Evolutionary conservation across 1,140 invertebrate species (phyloP), one percentile per base, ranked within the genome.

Genomic region (Bombus affinis): DNA sequence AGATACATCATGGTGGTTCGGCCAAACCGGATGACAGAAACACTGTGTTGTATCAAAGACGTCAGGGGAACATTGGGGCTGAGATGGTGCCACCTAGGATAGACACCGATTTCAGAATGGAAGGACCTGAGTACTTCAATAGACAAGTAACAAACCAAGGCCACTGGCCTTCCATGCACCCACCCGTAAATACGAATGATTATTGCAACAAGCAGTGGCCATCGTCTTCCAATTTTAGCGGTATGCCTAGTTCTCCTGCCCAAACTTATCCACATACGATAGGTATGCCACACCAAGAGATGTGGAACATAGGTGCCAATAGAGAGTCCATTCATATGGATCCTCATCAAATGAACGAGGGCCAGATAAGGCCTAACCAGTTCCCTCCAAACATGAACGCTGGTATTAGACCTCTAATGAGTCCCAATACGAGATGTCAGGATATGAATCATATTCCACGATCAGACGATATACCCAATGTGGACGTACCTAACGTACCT

Each of bases 371-470:
- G 66, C 53, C 81, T 2, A 85, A 71, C 47, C 89, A 81, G 6
- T 88, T 84, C 25, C 71, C 82, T 5, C 0, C 71, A 1, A 81
- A 35, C 39, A 42, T 87, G 42, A 65, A 65, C 4, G 1, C 71
- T 32, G 83, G 78, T 22, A 74, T 90, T 3, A 91, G 86, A n/a
- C 86, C 89, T 1, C n/a, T 90, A 66, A 86, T 90, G 32, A 90
- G 62, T 44, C 81, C 86, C 4, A 70, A 25, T 13, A 8, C 73
- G 13, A 88, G 85, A 59, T 74, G 89, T 18, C 85, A 81, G 32
- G 92, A 92, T 10, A 74, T 88, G 13, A 90, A 66, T 53, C 90
- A 85, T 32, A 86, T 84, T 10, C 65, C 86, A 37, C 75, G 89
- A 70, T 47, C 42, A 25, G 89, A 87, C 1, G 88, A 84, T 6